Conservation (phyloP, 2,113 vertebrate genomes). For the Phylloscopus trochiloides region DNA sequence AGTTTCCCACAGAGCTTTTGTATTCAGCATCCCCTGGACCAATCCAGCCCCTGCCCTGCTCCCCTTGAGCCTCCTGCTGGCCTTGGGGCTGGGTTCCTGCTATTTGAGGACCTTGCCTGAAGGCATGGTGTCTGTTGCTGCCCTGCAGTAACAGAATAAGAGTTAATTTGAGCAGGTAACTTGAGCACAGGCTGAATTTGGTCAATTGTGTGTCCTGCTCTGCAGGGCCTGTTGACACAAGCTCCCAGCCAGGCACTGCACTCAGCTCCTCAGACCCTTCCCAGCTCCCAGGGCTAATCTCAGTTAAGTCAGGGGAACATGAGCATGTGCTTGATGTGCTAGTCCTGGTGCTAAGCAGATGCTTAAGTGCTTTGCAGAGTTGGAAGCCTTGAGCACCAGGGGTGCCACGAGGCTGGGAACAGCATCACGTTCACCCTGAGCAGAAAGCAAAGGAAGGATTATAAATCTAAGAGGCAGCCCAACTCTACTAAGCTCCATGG, state of each 20-base stretch:
- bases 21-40: background rate
- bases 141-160: background rate
- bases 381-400: background rate
- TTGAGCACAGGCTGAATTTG: background rate
- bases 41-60: background rate
- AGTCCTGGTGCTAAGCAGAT: conserved; percentile 2
- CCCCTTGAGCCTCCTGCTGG: background rate
- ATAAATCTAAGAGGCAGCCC: background rate
- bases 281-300: conserved; percentile 17
- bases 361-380: conserved; percentile 8
- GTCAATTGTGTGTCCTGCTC: background rate
- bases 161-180: background rate
- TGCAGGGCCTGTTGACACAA: background rate
- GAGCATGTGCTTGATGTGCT: background rate
- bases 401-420: background rate
- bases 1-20: background rate
- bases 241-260: background rate
- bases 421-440: background rate
- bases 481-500: background rate
- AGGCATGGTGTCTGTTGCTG: background rate
- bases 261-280: background rate
- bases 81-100: background rate
- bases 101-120: background rate
- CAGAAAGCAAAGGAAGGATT: background rate
- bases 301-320: background rate